Evolutionary conservation across 2,113 vertebrate genomes (phyloP), one percentile per base, ranked within the genome.

Genomic region (Panthera leo): DNA sequence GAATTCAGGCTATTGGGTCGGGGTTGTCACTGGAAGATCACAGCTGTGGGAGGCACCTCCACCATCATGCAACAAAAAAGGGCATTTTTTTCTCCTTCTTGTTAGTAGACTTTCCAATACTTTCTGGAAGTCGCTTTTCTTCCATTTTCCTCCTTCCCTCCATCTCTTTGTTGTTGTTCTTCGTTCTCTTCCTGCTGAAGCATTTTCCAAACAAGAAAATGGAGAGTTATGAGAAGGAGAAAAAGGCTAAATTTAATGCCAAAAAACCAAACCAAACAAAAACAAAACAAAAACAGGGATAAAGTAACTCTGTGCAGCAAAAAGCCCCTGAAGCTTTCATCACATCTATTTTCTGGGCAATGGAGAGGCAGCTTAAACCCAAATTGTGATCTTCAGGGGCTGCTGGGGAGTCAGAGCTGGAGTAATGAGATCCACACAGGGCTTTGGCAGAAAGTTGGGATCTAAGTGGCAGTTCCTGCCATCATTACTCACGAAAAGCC

Each of bases 391-490:
- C 67, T 79, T 87, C 58, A 12, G n/a, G 45, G 63, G 14, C 86
- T 58, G 34, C 11, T 7, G 25, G 51, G 76, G 97, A 87, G 89
- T 58, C 95, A 95, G 95, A 91, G 63, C 63, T 63, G 92, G 91
- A 97, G 89, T 97, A 97, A 96, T 63, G 96, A 90, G 96, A 91
- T 93, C 70, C 92, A 92, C n/a, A 1, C 55, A 58, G n/a, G 78
- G 87, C 83, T 97, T 97, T 51, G 89, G 94, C 58, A 67, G 58
- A 96, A 76, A 29, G 79, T 15, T 95, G 65, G 80, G 89, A 95
- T 96, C 94, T 85, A 97, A 98, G 86, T 42, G 29, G 89, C 68
- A 75, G 79, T 42, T 65, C 25, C 18, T 71, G 63, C 31, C 45
- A 70, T 85, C 97, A 84, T 95, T 85, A 97, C 0, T 97, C 48